Conservation (phyloP, 2,888 invertebrate species). For the Rhorus exstirpatorius region DNA sequence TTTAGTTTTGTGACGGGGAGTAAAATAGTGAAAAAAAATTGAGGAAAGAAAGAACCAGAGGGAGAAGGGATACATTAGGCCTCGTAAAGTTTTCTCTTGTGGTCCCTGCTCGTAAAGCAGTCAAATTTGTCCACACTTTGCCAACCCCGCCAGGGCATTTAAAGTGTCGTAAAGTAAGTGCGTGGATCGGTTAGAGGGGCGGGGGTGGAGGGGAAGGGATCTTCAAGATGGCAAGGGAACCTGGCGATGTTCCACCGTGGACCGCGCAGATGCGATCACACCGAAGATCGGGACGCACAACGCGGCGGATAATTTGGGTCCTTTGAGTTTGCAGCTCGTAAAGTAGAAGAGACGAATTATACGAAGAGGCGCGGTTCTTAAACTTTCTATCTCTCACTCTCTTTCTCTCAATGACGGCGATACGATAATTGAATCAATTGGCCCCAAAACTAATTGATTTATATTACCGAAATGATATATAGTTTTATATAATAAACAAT, state of each 20-base stretch:
- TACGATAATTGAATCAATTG: not conserved
- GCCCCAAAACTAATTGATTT: not conserved
- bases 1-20: not conserved
- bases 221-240: slow-evolving; percentile 20
- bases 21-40: not conserved
- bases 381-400: not conserved
- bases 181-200: slow-evolving; percentile 48
- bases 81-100: slow-evolving; percentile 70
- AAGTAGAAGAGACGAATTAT: slow-evolving; percentile 62
- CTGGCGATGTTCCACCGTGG: slow-evolving; percentile 4
- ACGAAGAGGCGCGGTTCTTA: slow-evolving; percentile 41
- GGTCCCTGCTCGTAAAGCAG: slow-evolving; percentile 76
- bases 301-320: slow-evolving; percentile 66
- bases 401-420: not conserved
- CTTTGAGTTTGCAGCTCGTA: slow-evolving; percentile 68
- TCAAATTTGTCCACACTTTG: slow-evolving; percentile 80
- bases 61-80: slow-evolving; percentile 49
- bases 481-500: too few relatives aligned
- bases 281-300: slow-evolving; percentile 32
- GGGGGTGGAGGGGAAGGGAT: not conserved
- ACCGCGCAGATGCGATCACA: slow-evolving; percentile 40
- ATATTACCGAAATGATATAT: too few relatives aligned
- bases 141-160: slow-evolving; percentile 75
- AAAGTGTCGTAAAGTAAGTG: slow-evolving; percentile 79
- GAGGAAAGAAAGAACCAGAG: not conserved